A percentile compares a stretch with the other conserved stretches of the same genome.
phyloP scores from a whole-genome alignment of 2,113 vertebrate species.

The Chelonoidis abingdonii region DNA sequence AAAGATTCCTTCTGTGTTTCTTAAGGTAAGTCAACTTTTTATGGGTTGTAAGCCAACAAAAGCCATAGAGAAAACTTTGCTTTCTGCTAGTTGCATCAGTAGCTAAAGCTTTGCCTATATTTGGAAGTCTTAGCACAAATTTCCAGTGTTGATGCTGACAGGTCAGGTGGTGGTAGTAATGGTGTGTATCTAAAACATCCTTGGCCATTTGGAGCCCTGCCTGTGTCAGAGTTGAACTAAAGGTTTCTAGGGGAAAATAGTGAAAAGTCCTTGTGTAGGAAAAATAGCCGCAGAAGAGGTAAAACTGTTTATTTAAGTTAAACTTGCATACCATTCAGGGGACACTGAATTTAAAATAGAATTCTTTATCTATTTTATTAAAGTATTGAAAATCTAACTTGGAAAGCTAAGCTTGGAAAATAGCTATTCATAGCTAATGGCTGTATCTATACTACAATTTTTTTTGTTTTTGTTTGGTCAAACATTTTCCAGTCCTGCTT shows the following conservation, averaged over 20 bases:
- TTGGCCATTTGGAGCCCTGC: rapidly evolving
- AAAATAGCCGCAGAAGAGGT: background rate
- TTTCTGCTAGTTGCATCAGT: background rate
- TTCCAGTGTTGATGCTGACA: rapidly evolving
- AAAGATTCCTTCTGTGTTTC: no score
- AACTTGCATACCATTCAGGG: rapidly evolving
- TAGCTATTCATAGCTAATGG: background rate
- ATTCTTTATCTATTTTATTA: background rate
- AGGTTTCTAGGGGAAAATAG: background rate
- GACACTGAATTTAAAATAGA: background rate
- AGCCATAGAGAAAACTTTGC: background rate
- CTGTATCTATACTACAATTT: background rate
- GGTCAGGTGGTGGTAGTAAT: background rate
- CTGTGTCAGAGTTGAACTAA: background rate
- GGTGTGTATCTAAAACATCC: background rate
- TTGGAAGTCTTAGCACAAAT: rapidly evolving
- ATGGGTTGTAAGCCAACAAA: background rate
- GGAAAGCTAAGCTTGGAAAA: background rate
- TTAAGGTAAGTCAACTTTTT: background rate
- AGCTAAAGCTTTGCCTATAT: rapidly evolving
- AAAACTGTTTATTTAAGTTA: background rate
- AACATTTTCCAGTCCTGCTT: background rate
- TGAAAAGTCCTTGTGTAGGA: rapidly evolving
- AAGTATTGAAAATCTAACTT: background rate
- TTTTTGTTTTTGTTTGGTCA: background rate